These are phyloP conservation scores for Myrmecophaga tridactyla DNA, from an alignment of 2,113 vertebrate genomes.

Conservation along the genomic window DNA sequence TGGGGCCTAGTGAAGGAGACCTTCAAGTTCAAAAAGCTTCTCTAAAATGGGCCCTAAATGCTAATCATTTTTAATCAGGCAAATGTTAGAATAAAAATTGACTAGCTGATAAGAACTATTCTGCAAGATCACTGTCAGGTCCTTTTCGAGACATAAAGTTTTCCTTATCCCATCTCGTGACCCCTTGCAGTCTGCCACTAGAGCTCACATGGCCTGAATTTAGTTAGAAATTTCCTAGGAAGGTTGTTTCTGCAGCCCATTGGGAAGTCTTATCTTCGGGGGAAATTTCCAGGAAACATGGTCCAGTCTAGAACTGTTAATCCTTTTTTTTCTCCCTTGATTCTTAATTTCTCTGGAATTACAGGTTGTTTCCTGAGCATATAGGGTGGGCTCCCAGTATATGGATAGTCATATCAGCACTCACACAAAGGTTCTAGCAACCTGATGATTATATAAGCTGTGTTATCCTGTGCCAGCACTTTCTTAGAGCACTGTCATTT, in stretches of 20 bases:
- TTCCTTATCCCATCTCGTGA: not conserved
- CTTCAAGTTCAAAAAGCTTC: not conserved
- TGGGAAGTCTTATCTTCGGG: conserved; percentile 17
- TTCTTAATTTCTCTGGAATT: not conserved
- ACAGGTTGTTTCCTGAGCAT: not conserved
- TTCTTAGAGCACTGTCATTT: conserved; percentile 36
- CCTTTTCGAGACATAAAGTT: not conserved
- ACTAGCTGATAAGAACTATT: not conserved
- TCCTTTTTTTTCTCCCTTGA: not conserved
- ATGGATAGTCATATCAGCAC: not conserved
- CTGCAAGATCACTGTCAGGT: not conserved
- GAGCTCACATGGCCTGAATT: not conserved
- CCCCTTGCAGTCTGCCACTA: not conserved
- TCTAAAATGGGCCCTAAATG: not conserved
- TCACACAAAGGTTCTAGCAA: not conserved
- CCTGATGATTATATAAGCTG: not conserved
- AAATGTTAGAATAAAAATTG: conserved; percentile 16
- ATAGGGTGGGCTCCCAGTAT: not conserved
- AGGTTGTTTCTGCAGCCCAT: not conserved
- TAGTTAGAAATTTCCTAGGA: not conserved
- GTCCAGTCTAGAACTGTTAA: not conserved
- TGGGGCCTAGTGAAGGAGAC: not conserved
- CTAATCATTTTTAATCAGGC: conserved; percentile 4
- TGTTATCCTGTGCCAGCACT: not conserved
- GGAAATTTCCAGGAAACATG: not conserved